Conservation (phyloP, 1,140 invertebrate genomes). For the Apocrypta bakeri region DNA sequence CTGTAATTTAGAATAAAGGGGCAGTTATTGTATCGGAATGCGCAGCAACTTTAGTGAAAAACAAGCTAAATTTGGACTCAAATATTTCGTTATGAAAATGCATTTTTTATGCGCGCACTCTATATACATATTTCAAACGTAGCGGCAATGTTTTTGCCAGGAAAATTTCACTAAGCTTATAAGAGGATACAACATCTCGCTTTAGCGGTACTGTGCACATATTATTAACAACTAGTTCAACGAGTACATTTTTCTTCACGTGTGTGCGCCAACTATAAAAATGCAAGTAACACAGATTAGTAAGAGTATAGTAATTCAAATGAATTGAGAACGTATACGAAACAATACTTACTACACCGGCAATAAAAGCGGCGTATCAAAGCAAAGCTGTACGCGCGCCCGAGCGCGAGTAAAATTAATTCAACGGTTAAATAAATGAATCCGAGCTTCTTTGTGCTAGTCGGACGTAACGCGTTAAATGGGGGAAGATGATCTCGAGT, state of each 20-base stretch:
- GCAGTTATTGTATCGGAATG: conserved; percentile 23
- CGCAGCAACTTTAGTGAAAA: background rate
- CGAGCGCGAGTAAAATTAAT: too few species aligned
- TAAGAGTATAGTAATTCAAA: background rate
- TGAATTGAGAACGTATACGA: background rate
- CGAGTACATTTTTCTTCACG: too few species aligned
- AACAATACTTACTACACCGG: background rate
- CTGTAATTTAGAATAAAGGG: conserved; percentile 9
- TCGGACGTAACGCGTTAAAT: too few species aligned
- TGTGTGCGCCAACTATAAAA: too few species aligned
- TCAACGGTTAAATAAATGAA: too few species aligned
- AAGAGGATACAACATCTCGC: background rate
- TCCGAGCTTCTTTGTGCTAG: too few species aligned
- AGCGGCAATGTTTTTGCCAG: too few species aligned
- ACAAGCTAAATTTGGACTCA: background rate
- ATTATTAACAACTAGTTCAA: background rate
- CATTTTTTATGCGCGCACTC: too few species aligned
- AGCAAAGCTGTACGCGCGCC: too few species aligned
- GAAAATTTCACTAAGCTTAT: background rate
- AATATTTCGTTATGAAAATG: background rate
- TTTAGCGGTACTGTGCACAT: background rate
- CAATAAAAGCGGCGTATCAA: too few species aligned
- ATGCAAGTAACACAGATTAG: background rate
- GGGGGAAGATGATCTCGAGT: too few species aligned
- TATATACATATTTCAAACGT: too few species aligned